Conservation (phyloP, 2,797 vertebrate genomes). For the Phyllotis vaccarum region DNA sequence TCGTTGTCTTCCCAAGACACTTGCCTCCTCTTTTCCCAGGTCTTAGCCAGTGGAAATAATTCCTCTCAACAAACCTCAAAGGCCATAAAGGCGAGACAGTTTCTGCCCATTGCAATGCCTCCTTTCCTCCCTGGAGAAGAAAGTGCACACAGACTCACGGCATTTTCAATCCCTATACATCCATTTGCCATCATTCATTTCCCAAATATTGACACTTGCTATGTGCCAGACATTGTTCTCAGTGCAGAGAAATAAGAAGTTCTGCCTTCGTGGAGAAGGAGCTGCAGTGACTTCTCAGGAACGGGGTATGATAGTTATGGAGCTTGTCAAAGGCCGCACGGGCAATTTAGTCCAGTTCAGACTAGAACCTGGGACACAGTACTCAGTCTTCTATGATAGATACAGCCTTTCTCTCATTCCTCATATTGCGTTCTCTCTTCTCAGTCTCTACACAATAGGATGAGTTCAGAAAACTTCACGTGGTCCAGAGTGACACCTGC, state of each 20-base stretch:
- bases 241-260: background rate
- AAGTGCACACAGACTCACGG: background rate
- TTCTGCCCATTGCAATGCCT: background rate
- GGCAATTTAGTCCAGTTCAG: background rate
- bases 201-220: slow-evolving; percentile 21
- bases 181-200: background rate
- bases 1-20: background rate
- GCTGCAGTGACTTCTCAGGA: background rate
- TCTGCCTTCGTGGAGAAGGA: background rate
- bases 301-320: background rate
- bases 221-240: background rate
- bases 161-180: background rate
- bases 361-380: background rate
- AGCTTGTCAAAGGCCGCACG: background rate
- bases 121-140: background rate
- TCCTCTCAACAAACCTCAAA: background rate
- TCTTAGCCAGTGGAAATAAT: background rate
- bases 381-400: background rate
- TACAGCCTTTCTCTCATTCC: background rate
- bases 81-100: background rate
- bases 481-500: slow-evolving; percentile 19
- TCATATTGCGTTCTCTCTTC: background rate
- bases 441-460: slow-evolving; percentile 33
- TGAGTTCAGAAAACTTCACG: slow-evolving; percentile 71
- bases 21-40: background rate